Evolutionary conservation across 2,888 invertebrate species (phyloP), one percentile per base, ranked within the genome.

Genomic region (Falcaria lacertinaria): DNA sequence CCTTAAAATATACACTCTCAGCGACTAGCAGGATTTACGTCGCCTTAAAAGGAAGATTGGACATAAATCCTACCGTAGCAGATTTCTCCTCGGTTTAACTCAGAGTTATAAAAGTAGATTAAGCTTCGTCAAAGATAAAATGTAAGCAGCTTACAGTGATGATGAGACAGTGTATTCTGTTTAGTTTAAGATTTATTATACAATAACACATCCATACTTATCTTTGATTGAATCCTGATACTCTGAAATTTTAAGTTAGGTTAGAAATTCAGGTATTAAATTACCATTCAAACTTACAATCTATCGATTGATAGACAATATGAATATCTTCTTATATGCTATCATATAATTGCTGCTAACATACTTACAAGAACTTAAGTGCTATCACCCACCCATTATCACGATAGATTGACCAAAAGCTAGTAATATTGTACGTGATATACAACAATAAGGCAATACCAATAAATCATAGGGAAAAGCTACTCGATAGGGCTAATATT

Each of bases 401-500:
- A 17, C 36, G 13, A 22, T 16, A 17, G 14, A 34, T 34, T 34
- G 34, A 39, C 43, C 15, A 15, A 13, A 34, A 34, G 32, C 25
- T n/a, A 25, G 8, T 22, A 37, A 37, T 22, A 37, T 37, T 22
- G 22, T 37, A 37, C 37, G 37, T 37, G 37, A 37, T 37, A 37
- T 37, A 37, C 15, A 25, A 25, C 8, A 25, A 25, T 39, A 42
- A 47, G 45, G 49, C 41, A 59, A 64, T 64, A 64, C 52, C 56
- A 59, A 56, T 66, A 57, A 44, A 65, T 64, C 65, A 64, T 59
- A 46, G 25, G 14, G 43, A 39, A 50, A 37, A 22, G 28, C 33
- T 47, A 47, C 53, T 51, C 50, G 48, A 59, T 50, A 52, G 49
- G 49, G 3, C 38, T 48, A 37, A 50, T 65, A 64, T 65, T 60